Conservation (phyloP, 2,113 vertebrate species). For the Symphodus melops region DNA sequence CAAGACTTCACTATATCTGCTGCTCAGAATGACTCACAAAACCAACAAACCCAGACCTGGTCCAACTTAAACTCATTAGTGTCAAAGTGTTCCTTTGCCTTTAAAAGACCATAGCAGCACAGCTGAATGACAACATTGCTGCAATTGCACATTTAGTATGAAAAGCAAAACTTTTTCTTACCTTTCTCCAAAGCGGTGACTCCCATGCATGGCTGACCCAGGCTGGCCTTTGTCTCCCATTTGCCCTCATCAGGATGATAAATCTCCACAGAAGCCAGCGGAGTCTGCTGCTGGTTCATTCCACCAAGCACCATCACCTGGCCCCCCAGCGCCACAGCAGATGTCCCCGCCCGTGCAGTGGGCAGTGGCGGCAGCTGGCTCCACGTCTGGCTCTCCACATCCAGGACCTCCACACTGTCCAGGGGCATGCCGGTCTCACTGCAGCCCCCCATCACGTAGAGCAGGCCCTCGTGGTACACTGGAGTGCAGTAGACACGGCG, state of each 20-base stretch:
- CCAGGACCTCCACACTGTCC: constrained; percentile 89
- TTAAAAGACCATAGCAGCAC: background rate
- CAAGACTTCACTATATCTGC: too few relatives aligned
- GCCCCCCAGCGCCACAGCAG: constrained; percentile 87
- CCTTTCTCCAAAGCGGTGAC: constrained; percentile 93
- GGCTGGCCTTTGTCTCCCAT: constrained; percentile 91
- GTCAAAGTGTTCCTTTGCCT: too few relatives aligned
- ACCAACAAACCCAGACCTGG: background rate
- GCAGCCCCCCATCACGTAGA: constrained; percentile 95
- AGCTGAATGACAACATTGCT: background rate
- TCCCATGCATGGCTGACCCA: constrained; percentile 96
- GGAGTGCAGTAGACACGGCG: constrained; percentile 93
- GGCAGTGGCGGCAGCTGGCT: constrained; percentile 87
- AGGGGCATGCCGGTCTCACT: constrained; percentile 88
- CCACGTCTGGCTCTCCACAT: constrained; percentile 90
- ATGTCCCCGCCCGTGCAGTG: constrained; percentile 90
- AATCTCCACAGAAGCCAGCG: constrained; percentile 92
- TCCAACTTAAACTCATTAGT: background rate
- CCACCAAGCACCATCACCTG: constrained; percentile 92
- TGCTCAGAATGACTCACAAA: background rate
- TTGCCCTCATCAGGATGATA: constrained; percentile 93
- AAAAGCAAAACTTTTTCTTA: constrained; percentile 77
- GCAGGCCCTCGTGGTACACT: constrained; percentile 86
- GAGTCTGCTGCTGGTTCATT: constrained; percentile 92
- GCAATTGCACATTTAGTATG: background rate